A percentile compares a stretch with the other conserved stretches of the same genome.
These are phyloP conservation scores for Perithous albicinctus DNA, from an alignment of 2,888 invertebrate species.

Conservation along the genomic window DNA sequence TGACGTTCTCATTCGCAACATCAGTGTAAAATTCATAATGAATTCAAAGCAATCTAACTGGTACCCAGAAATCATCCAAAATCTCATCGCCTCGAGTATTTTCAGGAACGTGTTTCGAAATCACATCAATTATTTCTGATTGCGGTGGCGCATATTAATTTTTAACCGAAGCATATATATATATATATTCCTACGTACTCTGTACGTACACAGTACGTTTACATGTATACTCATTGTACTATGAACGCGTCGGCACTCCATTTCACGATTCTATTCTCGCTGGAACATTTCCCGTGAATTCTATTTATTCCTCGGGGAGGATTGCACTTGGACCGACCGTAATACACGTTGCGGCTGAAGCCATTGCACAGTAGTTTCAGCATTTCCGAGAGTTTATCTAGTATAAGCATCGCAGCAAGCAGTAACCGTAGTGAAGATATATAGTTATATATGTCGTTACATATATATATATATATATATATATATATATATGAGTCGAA, in stretches of 20 bases:
- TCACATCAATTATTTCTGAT: conserved; percentile 27
- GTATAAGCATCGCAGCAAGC: background rate
- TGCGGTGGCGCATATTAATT: conserved; percentile 6
- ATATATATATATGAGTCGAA: no score
- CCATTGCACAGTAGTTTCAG: conserved; percentile 34
- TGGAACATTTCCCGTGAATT: conserved; percentile 54
- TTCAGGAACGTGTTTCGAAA: conserved; percentile 18
- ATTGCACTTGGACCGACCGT: conserved; percentile 57
- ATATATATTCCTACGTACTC: background rate
- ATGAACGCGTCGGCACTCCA: conserved; percentile 14
- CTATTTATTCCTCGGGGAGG: conserved; percentile 59
- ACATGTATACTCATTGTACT: background rate
- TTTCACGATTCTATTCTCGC: conserved; percentile 52
- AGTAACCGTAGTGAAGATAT: background rate
- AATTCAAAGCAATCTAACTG: background rate
- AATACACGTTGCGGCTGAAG: conserved; percentile 29
- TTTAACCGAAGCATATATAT: conserved; percentile 1
- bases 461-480: no score
- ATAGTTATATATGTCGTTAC: background rate
- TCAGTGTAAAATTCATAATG: background rate
- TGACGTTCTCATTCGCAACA: background rate
- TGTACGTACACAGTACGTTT: background rate
- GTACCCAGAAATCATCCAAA: background rate
- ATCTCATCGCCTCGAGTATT: conserved; percentile 40
- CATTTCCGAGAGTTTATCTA: conserved; percentile 40